Evolutionary conservation across 2,797 vertebrate species (phyloP).

Genomic region (Rhynchotus rufescens): DNA sequence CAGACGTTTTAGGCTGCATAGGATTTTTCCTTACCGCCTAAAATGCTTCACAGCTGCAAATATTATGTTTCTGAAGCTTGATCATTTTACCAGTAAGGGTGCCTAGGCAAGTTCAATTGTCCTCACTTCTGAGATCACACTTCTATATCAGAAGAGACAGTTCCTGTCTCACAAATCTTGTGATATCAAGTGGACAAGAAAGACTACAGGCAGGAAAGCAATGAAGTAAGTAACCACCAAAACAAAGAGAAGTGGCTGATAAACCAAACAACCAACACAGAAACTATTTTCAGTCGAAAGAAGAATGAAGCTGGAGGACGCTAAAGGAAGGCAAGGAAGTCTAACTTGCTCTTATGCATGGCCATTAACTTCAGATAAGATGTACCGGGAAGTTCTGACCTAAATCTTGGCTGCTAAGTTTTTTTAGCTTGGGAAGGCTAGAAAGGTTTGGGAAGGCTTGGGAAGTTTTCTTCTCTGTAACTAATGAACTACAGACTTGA

Average conservation of each 20-base stretch:
- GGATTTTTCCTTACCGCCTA: background rate
- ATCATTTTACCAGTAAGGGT: background rate
- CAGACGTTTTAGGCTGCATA: background rate
- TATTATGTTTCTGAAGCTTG: slow-evolving; percentile 16
- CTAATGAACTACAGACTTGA: background rate
- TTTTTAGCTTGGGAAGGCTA: background rate
- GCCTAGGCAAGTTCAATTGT: background rate
- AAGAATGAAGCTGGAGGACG: background rate
- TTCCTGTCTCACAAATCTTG: background rate
- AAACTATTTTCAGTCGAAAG: background rate
- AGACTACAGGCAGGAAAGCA: slow-evolving; percentile 31
- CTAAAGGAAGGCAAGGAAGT: background rate
- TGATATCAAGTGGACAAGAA: background rate
- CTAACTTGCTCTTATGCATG: background rate
- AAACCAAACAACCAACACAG: background rate
- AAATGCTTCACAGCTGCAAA: background rate
- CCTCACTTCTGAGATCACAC: background rate
- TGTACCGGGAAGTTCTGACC: background rate
- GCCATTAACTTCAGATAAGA: background rate
- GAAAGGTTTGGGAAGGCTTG: too few species aligned
- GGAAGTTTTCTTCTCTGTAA: background rate
- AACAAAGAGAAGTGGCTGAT: background rate
- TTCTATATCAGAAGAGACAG: background rate
- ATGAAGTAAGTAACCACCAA: background rate
- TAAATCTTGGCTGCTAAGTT: background rate